Evolutionary conservation across 2,797 vertebrate genomes (phyloP).

Genomic region (Micrastur ruficollis): DNA sequence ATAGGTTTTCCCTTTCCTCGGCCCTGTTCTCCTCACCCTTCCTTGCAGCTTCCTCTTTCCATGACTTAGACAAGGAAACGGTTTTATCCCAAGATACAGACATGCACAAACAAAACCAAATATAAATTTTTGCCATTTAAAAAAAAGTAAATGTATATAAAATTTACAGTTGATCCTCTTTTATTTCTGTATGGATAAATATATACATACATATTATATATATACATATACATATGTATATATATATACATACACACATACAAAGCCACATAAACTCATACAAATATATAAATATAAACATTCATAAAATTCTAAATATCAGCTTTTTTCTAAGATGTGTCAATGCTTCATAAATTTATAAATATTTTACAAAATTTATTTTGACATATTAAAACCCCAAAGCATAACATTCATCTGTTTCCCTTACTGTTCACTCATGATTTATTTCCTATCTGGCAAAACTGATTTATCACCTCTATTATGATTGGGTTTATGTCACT

Average conservation of each 20-base stretch:
- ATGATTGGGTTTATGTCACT: background rate
- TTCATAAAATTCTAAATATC: background rate
- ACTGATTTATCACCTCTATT: background rate
- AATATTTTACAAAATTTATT: slow-evolving; percentile 40
- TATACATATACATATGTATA: background rate
- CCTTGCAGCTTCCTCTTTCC: background rate
- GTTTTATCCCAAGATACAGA: background rate
- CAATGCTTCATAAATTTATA: slow-evolving; percentile 16
- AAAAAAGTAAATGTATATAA: background rate
- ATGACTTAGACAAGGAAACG: background rate
- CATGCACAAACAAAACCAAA: background rate
- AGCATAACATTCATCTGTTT: background rate
- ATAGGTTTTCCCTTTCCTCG: background rate
- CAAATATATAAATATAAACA: background rate
- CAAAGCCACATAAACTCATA: background rate
- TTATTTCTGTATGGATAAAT: slow-evolving; percentile 16
- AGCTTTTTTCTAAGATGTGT: background rate
- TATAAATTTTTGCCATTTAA: background rate
- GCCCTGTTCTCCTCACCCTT: background rate
- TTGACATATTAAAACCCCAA: background rate
- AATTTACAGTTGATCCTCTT: background rate
- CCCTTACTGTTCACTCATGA: background rate
- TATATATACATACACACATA: background rate
- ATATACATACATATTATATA: background rate
- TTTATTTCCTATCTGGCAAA: slow-evolving; percentile 39